Evolutionary conservation across 2,113 vertebrate genomes (phyloP).

Genomic region (Pica pica): DNA sequence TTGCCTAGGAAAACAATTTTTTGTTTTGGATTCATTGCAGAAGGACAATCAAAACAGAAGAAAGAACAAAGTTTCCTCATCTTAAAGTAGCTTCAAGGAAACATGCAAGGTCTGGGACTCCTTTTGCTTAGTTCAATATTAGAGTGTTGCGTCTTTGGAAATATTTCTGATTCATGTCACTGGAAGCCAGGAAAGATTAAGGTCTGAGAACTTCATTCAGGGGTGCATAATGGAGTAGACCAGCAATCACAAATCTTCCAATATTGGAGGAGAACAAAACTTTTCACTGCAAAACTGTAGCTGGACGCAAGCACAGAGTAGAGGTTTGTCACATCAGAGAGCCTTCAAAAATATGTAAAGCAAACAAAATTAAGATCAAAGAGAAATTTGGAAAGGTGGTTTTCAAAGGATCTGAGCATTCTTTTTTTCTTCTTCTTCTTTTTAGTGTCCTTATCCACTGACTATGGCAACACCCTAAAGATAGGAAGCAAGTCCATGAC

Average conservation of each 20-base stretch:
- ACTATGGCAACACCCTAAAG: not conserved
- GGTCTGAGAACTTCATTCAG: not conserved
- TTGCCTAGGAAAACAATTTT: not conserved
- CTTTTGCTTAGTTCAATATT: not conserved
- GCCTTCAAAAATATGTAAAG: not conserved
- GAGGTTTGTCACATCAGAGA: not conserved
- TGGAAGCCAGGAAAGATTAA: not conserved
- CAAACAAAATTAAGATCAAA: conserved; percentile 13
- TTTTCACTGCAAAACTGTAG: not conserved
- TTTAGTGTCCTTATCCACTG: not conserved
- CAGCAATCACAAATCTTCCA: not conserved
- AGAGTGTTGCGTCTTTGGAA: not conserved
- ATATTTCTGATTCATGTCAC: not conserved
- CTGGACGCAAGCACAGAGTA: not conserved
- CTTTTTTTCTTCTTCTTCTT: not conserved
- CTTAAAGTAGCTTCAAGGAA: conserved; percentile 4
- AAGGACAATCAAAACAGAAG: not conserved
- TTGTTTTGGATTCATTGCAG: not conserved
- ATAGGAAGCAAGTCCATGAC: not conserved
- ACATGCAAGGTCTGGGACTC: not conserved
- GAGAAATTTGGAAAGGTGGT: not conserved
- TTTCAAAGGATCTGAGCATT: not conserved
- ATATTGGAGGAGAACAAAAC: not conserved
- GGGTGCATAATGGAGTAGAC: not conserved
- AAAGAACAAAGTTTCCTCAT: not conserved